Base-by-base conservation (phyloP, 2,797 vertebrate species). In the Tinamus major region DNA sequence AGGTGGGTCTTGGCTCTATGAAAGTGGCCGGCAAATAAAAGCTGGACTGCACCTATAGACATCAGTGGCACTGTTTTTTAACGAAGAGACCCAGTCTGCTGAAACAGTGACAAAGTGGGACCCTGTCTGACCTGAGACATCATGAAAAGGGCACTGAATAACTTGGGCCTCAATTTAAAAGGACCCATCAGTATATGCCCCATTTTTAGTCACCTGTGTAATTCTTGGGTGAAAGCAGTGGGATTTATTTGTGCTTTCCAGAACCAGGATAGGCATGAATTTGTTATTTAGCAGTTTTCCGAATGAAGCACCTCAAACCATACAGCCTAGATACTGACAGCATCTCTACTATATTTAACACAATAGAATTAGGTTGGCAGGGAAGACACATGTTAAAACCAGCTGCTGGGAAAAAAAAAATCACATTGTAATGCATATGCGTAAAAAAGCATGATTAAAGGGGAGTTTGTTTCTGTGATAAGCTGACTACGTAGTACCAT, bases 391-490 rank as follows among this genome's bases (percentile, higher is more conserved):
- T 31, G 64, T 31, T 76, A 74, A 78, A 86, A 78, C 12, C 51
- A 85, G 48, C 31, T 56, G 49, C 59, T 41, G 31, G 59, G 51
- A 15, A 15, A 42, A 42, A 41, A 75, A 74, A 72, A 91, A 51
- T 27, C n/a, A 26, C 10, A 27, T 9, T 14, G 17, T 39, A 53
- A 68, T 3, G 18, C 29, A 23, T 13, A 10, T 7, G 19, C 21
- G 26, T 51, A 58, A 79, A 72, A 68, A 39, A 0, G 79, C 26
- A 23, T 0, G 27, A 39, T 71, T 72, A 77, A 46, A 77, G 83
- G 85, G 71, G 55, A 94, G 41, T 20, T 87, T 65, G 75, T 27
- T 92, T 86, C 76, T 80, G 44, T 56, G 70, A 84, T 65, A 83
- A 81, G 56, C 24, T 59, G 65, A 81, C 77, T n/a, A 14, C 0